Evolutionary conservation across 2,888 invertebrate species (phyloP).

Genomic region (Iselma pallidipennis): DNA sequence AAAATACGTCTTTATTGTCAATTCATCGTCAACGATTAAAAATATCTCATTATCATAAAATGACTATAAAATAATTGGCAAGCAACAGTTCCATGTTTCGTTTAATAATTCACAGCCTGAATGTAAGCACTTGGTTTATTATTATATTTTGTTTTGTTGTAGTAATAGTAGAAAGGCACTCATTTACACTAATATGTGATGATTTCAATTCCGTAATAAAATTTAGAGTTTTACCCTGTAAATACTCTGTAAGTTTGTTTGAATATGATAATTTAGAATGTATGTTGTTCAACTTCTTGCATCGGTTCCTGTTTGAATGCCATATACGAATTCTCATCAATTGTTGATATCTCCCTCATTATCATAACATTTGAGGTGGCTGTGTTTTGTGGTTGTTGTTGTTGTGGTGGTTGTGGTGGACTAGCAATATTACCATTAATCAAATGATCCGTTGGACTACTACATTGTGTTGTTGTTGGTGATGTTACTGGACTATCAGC

Average conservation of each 20-base stretch:
- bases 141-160: background rate
- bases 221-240: slow-evolving; percentile 21
- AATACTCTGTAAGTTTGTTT: slow-evolving; percentile 19
- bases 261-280: slow-evolving; percentile 44
- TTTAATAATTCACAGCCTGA: slow-evolving; percentile 6
- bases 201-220: slow-evolving; percentile 8
- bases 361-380: slow-evolving; percentile 54
- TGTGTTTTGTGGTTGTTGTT: slow-evolving; percentile 32
- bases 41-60: background rate
- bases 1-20: slow-evolving; percentile 20
- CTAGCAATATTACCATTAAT: slow-evolving; percentile 54
- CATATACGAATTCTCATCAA: slow-evolving; percentile 52
- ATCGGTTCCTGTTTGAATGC: slow-evolving; percentile 62
- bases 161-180: slow-evolving; percentile 3
- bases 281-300: slow-evolving; percentile 56
- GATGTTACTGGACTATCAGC: slow-evolving; percentile 62
- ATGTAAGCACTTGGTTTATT: slow-evolving; percentile 14
- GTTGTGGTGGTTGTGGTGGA: slow-evolving; percentile 45
- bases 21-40: slow-evolving; percentile 8
- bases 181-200: slow-evolving; percentile 12
- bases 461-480: slow-evolving; percentile 53
- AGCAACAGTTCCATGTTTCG: slow-evolving; percentile 9
- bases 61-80: slow-evolving; percentile 13
- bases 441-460: slow-evolving; percentile 53
- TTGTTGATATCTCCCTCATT: slow-evolving; percentile 56